A percentile compares a stretch with the other conserved stretches of the same genome.
These are phyloP conservation scores for Montipora sp. DNA, from an alignment of 64 coral and sea anemone genomes.

Conservation along the genomic window DNA sequence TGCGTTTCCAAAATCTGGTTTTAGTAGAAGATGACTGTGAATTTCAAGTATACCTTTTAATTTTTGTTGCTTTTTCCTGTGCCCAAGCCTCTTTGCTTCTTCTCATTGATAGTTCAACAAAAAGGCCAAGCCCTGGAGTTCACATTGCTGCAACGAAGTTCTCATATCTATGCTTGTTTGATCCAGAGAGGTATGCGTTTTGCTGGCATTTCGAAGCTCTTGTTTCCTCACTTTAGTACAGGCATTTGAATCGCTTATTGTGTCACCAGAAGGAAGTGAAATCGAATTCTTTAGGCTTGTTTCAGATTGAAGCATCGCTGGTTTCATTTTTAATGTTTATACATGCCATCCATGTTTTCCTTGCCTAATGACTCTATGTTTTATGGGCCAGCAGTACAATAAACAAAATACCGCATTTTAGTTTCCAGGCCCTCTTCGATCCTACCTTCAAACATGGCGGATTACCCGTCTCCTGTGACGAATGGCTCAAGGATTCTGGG, in stretches of 20 bases:
- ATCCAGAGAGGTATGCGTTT: conserved; percentile 36
- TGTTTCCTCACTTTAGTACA: conserved; percentile 37
- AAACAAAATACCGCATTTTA: too few relatives aligned
- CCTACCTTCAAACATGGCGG: too few relatives aligned
- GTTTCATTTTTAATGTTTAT: too few relatives aligned
- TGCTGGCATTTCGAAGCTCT: conserved; percentile 25
- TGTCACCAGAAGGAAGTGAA: conserved; percentile 38
- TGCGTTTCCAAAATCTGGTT: conserved; percentile 35
- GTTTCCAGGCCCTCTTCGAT: too few relatives aligned
- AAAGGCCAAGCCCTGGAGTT: conserved; percentile 32
- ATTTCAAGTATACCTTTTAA: conserved; percentile 65
- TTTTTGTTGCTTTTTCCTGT: conserved; percentile 63
- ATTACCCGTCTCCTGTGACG: too few relatives aligned
- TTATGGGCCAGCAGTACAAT: too few relatives aligned
- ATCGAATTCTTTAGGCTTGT: background rate
- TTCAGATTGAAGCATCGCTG: too few relatives aligned
- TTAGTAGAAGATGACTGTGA: conserved; percentile 70
- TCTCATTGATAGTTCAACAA: conserved; percentile 56
- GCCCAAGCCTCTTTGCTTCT: conserved; percentile 59
- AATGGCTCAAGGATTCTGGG: too few relatives aligned
- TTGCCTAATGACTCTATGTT: too few relatives aligned
- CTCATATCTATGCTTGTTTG: conserved; percentile 59
- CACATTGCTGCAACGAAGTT: conserved; percentile 46
- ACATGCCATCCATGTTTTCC: too few relatives aligned
- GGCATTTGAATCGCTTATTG: conserved; percentile 25